phyloP scores from a whole-genome alignment of 2,888 invertebrate genomes.

The Lasioglossum malachurum region DNA sequence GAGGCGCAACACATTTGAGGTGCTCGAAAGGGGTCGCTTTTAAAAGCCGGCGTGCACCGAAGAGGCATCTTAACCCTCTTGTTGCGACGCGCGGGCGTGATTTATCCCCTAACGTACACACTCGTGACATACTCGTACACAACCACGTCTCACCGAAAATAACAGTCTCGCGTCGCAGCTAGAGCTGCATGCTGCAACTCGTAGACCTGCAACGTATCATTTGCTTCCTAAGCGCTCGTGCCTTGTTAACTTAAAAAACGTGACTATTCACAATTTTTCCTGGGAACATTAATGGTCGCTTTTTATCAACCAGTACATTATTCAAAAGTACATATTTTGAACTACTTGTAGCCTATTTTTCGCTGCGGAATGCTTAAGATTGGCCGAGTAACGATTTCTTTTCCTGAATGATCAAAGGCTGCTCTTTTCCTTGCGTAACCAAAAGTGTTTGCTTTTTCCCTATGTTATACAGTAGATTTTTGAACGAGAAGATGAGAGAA shows the following conservation, averaged over 20 bases:
- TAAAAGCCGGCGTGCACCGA: constrained; percentile 9
- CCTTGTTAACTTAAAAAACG: not conserved
- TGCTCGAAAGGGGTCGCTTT: constrained; percentile 21
- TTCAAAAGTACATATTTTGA: not conserved
- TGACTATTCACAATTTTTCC: not conserved
- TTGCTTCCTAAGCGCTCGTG: not conserved
- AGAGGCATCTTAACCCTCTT: constrained; percentile 19
- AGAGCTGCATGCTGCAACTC: not conserved
- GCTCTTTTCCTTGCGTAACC: too few relatives aligned
- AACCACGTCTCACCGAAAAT: not conserved
- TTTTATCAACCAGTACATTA: not conserved
- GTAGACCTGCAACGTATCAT: not conserved
- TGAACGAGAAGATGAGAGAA: too few relatives aligned
- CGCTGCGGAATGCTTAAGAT: too few relatives aligned
- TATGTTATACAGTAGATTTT: too few relatives aligned
- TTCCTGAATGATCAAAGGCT: too few relatives aligned
- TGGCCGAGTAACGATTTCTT: too few relatives aligned
- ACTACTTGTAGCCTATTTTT: too few relatives aligned
- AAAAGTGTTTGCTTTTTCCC: too few relatives aligned
- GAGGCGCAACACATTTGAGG: constrained; percentile 14
- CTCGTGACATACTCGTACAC: constrained; percentile 10
- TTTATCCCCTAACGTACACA: constrained; percentile 15
- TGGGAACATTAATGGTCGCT: not conserved
- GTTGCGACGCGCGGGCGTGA: constrained; percentile 8
- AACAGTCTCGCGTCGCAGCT: not conserved